These are phyloP conservation scores for Takifugu flavidus DNA, from an alignment of 2,113 vertebrate genomes.

Conservation along the genomic window DNA sequence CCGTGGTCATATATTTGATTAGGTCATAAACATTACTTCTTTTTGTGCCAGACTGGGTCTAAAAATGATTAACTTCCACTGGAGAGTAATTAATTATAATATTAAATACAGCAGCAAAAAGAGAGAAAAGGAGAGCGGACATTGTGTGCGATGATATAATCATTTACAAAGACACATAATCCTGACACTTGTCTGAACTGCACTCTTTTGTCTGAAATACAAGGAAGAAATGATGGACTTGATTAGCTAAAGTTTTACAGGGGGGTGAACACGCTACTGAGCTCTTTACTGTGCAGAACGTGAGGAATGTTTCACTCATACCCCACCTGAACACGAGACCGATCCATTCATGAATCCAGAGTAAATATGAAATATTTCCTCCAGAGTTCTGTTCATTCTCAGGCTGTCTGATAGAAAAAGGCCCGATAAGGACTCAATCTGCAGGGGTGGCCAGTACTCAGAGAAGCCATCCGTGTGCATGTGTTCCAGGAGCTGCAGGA, in stretches of 20 bases:
- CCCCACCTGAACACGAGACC: slow-evolving; percentile 20
- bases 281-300: not conserved
- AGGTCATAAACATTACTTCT: slow-evolving; percentile 63
- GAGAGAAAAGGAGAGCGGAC: slow-evolving; percentile 6
- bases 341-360: slow-evolving; percentile 28
- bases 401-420: slow-evolving; percentile 39
- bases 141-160: no score
- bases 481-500: slow-evolving; percentile 27
- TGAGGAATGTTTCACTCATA: slow-evolving; percentile 2
- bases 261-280: no score
- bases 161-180: no score
- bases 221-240: not conserved
- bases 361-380: slow-evolving; percentile 54
- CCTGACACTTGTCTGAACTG: not conserved
- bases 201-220: not conserved
- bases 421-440: slow-evolving; percentile 45
- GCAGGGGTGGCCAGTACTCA: slow-evolving; percentile 32
- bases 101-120: slow-evolving; percentile 43
- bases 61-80: slow-evolving; percentile 54
- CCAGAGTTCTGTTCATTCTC: slow-evolving; percentile 50
- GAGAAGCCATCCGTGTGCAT: slow-evolving; percentile 50
- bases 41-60: slow-evolving; percentile 36
- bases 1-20: slow-evolving; percentile 63
- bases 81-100: slow-evolving; percentile 45
- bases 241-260: no score